phyloP scores from a whole-genome alignment of 2,797 vertebrate species.

The Sebastolobus altivelis region DNA sequence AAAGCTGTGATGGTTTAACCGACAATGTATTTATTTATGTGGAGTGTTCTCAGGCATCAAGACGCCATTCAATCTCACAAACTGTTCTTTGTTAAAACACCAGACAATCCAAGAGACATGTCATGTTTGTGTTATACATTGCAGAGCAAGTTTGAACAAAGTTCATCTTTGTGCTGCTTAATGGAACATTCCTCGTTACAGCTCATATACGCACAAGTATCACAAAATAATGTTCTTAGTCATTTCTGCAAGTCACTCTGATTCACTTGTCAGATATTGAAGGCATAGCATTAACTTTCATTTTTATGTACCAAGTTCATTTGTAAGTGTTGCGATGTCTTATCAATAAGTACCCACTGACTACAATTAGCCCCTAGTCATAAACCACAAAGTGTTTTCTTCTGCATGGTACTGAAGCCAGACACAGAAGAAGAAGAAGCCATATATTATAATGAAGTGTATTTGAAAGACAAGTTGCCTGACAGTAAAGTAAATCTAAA shows the following conservation, averaged over 20 bases:
- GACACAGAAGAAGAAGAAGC: constrained; percentile 22
- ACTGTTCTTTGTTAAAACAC: constrained; percentile 39
- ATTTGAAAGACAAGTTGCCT: background rate
- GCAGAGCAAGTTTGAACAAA: constrained; percentile 31
- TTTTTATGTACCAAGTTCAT: constrained; percentile 23
- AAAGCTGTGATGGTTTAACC: constrained; percentile 27
- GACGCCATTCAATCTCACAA: constrained; percentile 38
- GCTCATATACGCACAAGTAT: constrained; percentile 75
- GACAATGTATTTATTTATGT: constrained; percentile 41
- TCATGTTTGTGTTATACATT: background rate
- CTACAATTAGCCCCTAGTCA: background rate
- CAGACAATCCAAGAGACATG: background rate
- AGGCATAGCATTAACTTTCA: constrained; percentile 36
- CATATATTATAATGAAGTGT: constrained; percentile 1
- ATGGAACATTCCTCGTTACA: constrained; percentile 80
- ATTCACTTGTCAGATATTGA: constrained; percentile 20
- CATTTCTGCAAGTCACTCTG: constrained; percentile 22
- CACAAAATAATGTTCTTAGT: constrained; percentile 30
- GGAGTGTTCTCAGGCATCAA: constrained; percentile 40
- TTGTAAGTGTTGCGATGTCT: constrained; percentile 12
- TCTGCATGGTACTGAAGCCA: background rate
- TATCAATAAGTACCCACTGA: background rate
- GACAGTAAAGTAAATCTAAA: background rate
- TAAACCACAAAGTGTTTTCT: background rate
- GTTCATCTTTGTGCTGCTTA: constrained; percentile 30